Percentiles rank a stretch among this genome's conserved stretches.
phyloP scores from a whole-genome alignment of 2,797 vertebrate genomes.

The Catamblyrhynchus diadema region DNA sequence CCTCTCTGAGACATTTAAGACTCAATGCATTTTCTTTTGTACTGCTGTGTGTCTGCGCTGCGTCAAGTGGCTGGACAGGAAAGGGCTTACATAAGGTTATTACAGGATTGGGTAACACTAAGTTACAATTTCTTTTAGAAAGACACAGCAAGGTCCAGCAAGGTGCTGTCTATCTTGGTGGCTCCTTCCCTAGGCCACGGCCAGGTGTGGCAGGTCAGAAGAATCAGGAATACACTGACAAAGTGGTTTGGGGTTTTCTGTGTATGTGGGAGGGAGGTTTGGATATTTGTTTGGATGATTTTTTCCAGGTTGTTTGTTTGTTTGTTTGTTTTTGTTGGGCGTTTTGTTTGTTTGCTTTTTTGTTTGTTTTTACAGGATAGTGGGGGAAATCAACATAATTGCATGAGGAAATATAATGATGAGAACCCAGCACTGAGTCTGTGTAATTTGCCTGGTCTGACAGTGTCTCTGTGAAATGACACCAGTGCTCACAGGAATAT shows the following conservation, averaged over 20 bases:
- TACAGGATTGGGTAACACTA: not conserved
- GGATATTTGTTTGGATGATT: not conserved
- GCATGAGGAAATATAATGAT: not conserved
- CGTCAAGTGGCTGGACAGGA: not conserved
- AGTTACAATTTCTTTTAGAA: not conserved
- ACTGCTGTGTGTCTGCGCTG: not conserved
- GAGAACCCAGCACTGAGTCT: not conserved
- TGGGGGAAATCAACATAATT: not conserved
- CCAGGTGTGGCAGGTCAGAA: not conserved
- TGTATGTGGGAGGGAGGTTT: fast-evolving
- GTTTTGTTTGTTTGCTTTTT: not conserved
- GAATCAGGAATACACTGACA: not conserved
- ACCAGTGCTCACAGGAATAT: not conserved
- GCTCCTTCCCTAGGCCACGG: not conserved
- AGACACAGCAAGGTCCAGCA: not conserved
- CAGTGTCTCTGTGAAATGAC: not conserved
- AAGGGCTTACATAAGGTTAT: not conserved
- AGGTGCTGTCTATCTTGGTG: not conserved
- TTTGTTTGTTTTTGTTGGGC: not conserved
- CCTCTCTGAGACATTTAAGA: not conserved
- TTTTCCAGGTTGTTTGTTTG: not conserved
- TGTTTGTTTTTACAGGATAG: too few relatives aligned
- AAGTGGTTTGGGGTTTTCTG: not conserved
- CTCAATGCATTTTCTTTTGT: not conserved
- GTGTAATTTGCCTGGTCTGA: not conserved